Evolutionary conservation across 1,140 invertebrate genomes (phyloP).

Genomic region (Drosophila obscura): DNA sequence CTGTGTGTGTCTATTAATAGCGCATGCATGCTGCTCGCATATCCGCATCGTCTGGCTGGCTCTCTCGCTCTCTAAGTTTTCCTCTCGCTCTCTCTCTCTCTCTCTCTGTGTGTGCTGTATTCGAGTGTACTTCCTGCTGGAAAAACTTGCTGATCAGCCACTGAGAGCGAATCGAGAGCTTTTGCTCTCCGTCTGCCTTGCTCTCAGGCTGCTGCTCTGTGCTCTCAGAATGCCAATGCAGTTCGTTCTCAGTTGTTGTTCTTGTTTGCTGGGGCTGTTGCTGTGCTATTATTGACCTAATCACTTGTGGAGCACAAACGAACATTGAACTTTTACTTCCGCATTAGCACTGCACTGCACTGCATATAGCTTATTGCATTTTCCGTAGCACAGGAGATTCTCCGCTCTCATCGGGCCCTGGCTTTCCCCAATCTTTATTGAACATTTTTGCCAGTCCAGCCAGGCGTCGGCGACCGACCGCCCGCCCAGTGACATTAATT

Average conservation of each 20-base stretch:
- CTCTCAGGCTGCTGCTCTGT: constrained; percentile 3
- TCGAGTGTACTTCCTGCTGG: constrained; percentile 60
- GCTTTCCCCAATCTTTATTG: constrained; percentile 55
- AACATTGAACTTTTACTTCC: constrained; percentile 84
- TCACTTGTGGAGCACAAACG: constrained; percentile 84
- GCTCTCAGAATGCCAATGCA: constrained; percentile 44
- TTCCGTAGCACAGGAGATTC: constrained; percentile 6
- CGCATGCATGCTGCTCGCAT: constrained; percentile 29
- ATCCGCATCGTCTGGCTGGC: constrained; percentile 45
- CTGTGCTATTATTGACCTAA: constrained; percentile 84
- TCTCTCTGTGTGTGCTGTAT: not conserved
- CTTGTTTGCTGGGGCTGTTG: constrained; percentile 36
- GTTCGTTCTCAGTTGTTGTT: constrained; percentile 45
- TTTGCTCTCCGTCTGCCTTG: constrained; percentile 24
- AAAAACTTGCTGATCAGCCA: constrained; percentile 34
- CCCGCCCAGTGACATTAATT: constrained; percentile 77
- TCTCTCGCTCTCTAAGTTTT: constrained; percentile 8
- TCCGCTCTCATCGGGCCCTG: constrained; percentile 3
- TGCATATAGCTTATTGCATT: constrained; percentile 27
- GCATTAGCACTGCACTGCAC: constrained; percentile 58
- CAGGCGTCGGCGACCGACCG: constrained; percentile 45
- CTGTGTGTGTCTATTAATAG: constrained; percentile 66
- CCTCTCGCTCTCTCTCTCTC: constrained; percentile 9
- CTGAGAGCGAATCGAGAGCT: constrained; percentile 28
- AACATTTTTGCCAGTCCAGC: constrained; percentile 60